Evolutionary conservation across 2,888 invertebrate genomes (phyloP).

Genomic region (Tubulanus polymorphus): DNA sequence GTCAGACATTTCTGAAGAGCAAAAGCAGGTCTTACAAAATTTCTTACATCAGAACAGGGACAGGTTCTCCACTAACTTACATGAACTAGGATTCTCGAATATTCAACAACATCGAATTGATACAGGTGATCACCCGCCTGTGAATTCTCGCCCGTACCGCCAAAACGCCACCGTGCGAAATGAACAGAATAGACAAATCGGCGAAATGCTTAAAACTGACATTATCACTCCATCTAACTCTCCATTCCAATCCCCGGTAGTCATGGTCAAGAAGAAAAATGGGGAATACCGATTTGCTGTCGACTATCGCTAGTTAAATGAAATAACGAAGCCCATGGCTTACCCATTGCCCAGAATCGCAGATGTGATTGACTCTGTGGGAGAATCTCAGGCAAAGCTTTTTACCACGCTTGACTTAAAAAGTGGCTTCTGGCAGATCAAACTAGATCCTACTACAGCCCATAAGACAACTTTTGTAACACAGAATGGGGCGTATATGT

Average conservation of each 20-base stretch:
- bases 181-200: conserved; percentile 14
- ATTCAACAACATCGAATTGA: too few species aligned
- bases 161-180: conserved; percentile 10
- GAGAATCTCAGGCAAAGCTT: conserved; percentile 10
- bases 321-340: conserved; percentile 16
- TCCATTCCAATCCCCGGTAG: conserved; percentile 19
- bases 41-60: too few species aligned
- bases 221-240: conserved; percentile 20
- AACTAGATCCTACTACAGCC: conserved; percentile 14
- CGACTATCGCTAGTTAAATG: conserved; percentile 20
- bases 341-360: conserved; percentile 19
- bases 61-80: too few species aligned
- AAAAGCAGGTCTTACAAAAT: too few species aligned
- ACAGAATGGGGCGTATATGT: conserved; percentile 18
- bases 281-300: conserved; percentile 21
- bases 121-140: conserved; percentile 12
- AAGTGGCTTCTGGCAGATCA: conserved; percentile 17
- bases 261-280: conserved; percentile 18
- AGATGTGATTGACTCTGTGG: conserved; percentile 18
- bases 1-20: too few species aligned
- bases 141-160: conserved; percentile 13
- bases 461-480: conserved; percentile 20
- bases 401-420: conserved; percentile 18
- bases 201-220: conserved; percentile 18
- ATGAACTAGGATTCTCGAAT: too few species aligned